Conservation (phyloP, 2,888 invertebrate species). For the Hirudinaria manillensis region DNA sequence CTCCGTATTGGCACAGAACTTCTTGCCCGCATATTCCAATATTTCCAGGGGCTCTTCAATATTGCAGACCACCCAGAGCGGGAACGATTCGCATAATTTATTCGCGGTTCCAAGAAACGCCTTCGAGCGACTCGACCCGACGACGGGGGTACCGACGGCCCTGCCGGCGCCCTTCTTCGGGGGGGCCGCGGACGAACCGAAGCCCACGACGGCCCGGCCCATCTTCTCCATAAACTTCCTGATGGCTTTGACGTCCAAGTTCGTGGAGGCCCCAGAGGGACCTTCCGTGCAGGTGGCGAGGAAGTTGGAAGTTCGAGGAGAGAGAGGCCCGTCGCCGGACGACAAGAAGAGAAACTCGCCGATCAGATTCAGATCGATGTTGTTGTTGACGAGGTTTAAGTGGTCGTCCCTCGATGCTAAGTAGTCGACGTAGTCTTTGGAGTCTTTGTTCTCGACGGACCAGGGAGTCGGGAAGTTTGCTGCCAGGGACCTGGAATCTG, state of each 20-base stretch:
- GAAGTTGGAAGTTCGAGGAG: neutral
- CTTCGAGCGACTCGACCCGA: neutral
- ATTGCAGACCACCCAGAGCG: neutral
- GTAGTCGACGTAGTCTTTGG: neutral
- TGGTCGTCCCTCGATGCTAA: neutral
- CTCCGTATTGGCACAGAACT: too few relatives aligned
- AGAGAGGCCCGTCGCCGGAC: neutral
- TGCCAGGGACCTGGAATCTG: neutral
- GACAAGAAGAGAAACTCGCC: neutral
- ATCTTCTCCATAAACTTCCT: slow-evolving; percentile 12
- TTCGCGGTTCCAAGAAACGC: neutral
- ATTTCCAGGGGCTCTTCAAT: neutral
- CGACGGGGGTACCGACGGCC: neutral
- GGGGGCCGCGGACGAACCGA: neutral
- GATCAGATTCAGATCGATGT: neutral
- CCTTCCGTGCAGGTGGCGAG: neutral
- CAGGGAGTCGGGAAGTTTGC: too few relatives aligned
- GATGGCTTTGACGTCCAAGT: neutral
- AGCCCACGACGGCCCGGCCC: neutral
- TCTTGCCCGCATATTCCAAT: too few relatives aligned
- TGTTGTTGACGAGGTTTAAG: slow-evolving; percentile 2
- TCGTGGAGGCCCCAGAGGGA: neutral
- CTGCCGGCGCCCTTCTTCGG: neutral
- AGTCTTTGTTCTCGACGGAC: too few relatives aligned
- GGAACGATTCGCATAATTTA: neutral